Percentiles rank a stretch among this genome's conserved stretches.
Conservation (phyloP, 2,113 vertebrate genomes). For the Microtus pennsylvanicus region DNA sequence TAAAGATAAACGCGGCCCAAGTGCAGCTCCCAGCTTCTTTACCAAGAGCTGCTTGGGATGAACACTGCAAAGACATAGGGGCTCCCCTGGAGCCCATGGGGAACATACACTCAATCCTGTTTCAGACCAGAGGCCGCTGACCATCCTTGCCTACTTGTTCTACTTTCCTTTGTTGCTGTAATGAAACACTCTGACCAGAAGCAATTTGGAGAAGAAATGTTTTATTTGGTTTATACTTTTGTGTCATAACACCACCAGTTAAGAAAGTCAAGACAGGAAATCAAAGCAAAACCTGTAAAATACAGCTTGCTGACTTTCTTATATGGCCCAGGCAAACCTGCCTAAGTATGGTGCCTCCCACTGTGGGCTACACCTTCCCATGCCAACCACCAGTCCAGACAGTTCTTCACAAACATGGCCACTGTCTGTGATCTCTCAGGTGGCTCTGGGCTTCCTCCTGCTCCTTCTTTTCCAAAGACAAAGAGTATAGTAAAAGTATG, state of each 20-base stretch:
- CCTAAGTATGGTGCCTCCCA: background rate
- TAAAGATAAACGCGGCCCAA: conserved; percentile 5
- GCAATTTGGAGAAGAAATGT: background rate
- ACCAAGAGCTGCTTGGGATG: rapidly evolving
- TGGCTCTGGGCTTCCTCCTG: background rate
- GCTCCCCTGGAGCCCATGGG: background rate
- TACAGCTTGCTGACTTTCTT: background rate
- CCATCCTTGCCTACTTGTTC: background rate
- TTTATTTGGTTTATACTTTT: background rate
- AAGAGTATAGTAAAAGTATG: background rate
- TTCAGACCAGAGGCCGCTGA: background rate
- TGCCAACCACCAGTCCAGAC: background rate
- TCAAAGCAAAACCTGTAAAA: background rate
- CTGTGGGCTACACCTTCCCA: background rate
- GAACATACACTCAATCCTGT: background rate
- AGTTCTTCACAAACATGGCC: background rate
- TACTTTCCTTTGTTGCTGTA: background rate
- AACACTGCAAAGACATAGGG: background rate
- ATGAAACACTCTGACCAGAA: background rate
- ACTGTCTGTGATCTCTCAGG: background rate
- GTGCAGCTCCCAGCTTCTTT: background rate
- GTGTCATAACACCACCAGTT: too few species aligned
- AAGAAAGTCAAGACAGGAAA: background rate
- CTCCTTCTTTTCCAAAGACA: background rate
- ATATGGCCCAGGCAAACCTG: background rate